Evolutionary conservation across 2,113 vertebrate species (phyloP).

Genomic region (Periophthalmus modestus): DNA sequence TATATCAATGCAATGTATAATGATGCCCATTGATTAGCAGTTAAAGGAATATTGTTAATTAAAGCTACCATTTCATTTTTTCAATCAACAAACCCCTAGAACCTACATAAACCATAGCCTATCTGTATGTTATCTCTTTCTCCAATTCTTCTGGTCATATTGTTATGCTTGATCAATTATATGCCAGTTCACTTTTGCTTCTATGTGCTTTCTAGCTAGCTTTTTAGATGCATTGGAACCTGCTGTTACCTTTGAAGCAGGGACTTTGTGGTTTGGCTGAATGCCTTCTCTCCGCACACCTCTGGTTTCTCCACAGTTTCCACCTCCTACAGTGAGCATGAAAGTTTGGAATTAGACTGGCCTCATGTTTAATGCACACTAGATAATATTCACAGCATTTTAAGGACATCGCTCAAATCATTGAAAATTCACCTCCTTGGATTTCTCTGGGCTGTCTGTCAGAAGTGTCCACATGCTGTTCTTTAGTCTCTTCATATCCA

Average conservation of each 20-base stretch:
- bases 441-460: slow-evolving; percentile 64
- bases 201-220: slow-evolving; percentile 7
- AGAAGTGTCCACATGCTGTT: slow-evolving; percentile 89
- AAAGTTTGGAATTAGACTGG: neutral
- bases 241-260: slow-evolving; percentile 74
- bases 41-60: no score
- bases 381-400: neutral
- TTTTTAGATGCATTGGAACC: neutral
- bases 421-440: slow-evolving; percentile 49
- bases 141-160: neutral
- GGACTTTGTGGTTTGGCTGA: slow-evolving; percentile 75
- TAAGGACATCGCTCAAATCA: no score
- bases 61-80: no score
- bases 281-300: slow-evolving; percentile 76
- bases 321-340: slow-evolving; percentile 52
- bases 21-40: no score
- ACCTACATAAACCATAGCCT: neutral
- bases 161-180: neutral
- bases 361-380: neutral
- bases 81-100: no score
- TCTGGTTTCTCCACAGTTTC: slow-evolving; percentile 44
- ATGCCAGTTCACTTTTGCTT: neutral
- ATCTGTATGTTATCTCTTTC: neutral
- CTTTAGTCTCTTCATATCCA: slow-evolving; percentile 94
- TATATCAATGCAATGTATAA: no score